These are phyloP conservation scores for Nerophis ophidion DNA, from an alignment of 2,113 vertebrate species.

Conservation along the genomic window DNA sequence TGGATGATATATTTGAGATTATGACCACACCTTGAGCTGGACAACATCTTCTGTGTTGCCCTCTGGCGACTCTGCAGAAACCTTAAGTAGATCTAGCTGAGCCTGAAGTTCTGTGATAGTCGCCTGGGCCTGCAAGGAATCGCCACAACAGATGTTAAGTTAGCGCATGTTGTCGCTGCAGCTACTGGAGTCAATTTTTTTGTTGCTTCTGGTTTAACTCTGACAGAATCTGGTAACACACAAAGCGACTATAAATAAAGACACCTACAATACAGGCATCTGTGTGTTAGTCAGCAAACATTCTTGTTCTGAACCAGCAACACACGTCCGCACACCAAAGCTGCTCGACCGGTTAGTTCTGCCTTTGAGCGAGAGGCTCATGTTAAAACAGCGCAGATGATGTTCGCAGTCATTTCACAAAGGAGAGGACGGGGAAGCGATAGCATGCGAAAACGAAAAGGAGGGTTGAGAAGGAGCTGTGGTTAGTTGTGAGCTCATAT, in stretches of 20 bases:
- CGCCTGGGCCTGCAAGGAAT: conserved; percentile 71
- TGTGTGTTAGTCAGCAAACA: conserved; percentile 10
- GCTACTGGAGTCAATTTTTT: background rate
- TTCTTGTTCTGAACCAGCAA: conserved; percentile 10
- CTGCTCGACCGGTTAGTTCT: conserved; percentile 26
- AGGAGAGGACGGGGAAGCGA: conserved; percentile 7
- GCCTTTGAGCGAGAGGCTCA: conserved; percentile 17
- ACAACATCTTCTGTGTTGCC: conserved; percentile 66
- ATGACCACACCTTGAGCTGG: conserved; percentile 80
- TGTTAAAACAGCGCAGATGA: background rate
- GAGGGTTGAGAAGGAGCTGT: conserved; percentile 28
- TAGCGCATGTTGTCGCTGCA: background rate
- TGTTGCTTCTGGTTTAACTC: conserved; percentile 74
- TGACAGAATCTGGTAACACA: conserved; percentile 67
- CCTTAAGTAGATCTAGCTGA: conserved; percentile 80
- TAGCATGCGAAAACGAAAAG: conserved; percentile 32
- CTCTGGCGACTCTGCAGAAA: conserved; percentile 50
- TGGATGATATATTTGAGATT: background rate
- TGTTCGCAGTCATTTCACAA: conserved; percentile 14
- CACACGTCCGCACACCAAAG: conserved; percentile 14
- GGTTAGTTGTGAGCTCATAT: conserved; percentile 36
- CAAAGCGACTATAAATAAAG: background rate
- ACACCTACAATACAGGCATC: background rate
- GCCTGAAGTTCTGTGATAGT: conserved; percentile 73
- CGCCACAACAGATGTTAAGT: background rate